Base-by-base conservation (phyloP, 1,140 invertebrate species). In the Coboldia fuscipes region DNA sequence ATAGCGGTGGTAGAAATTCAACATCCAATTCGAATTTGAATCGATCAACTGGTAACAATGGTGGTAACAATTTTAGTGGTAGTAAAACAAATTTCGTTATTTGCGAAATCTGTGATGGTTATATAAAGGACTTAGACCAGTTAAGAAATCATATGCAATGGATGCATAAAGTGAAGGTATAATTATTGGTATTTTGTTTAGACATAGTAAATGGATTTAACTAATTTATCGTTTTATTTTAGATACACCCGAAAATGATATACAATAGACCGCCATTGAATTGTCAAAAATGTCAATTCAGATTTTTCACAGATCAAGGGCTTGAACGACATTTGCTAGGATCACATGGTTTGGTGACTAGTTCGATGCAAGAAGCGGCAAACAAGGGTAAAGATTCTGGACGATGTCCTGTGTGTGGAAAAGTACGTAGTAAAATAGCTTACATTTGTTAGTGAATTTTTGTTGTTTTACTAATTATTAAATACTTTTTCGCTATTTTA, bases 221-320 rank as follows among this genome's bases (percentile, higher is more conserved):
- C 14, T 12, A 12, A 13, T 28, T 28, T n/a, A 29, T n/a, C 5
- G 19, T 18, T 29, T 28, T 4, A 28, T 19, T 27, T 27, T 16
- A 55, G 60, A 90, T 90, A 47, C 85, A 90, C 63, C 85, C 84
- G 39, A 90, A 90, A 60, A 90, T 90, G 85, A 86, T 90, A 39
- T 84, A 88, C 50, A 89, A 86, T 57, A 64, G 84, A 57, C 85
- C 88, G 38, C 88, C 88, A 21, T 61, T 94, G 35, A 93, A 92
- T 54, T 94, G 88, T 56, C 85, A 90, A 54, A 90, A 93, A 54
- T 94, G 89, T 67, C 82, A 92, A 58, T 90, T 88, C 55, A 56
- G 67, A 37, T 72, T 72, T 46, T 70, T 70, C 42, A 72, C 68
- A 16, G 67, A 72, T 50, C 63, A 89, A 65, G 88, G 88, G 14